Conservation (phyloP, 2,797 vertebrate genomes). For the Pseudochaenichthys georgianus region DNA sequence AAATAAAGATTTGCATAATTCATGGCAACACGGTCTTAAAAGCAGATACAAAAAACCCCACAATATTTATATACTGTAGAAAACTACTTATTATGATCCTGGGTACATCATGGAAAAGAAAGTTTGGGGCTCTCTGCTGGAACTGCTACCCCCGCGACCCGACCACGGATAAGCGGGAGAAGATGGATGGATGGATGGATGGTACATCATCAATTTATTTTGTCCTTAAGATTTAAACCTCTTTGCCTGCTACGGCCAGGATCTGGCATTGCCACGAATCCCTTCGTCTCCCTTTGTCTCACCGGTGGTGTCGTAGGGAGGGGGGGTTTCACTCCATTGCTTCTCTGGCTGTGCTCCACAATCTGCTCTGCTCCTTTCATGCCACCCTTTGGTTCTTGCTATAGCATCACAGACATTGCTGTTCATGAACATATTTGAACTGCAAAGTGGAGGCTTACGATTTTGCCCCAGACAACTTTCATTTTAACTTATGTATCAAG, state of each 20-base stretch:
- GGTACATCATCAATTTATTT: slow-evolving; percentile 17
- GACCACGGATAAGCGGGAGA: no score
- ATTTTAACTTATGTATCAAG: slow-evolving; percentile 18
- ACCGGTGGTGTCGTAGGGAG: slow-evolving; percentile 25
- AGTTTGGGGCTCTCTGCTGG: no score
- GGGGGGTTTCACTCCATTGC: slow-evolving; percentile 81
- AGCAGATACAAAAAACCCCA: no score
- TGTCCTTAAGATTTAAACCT: slow-evolving; percentile 18
- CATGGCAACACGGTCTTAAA: neutral
- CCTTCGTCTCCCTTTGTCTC: slow-evolving; percentile 45
- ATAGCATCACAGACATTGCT: slow-evolving; percentile 2
- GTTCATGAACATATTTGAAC: slow-evolving; percentile 16
- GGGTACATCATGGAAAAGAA: no score
- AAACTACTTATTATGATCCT: neutral
- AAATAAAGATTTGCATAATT: slow-evolving; percentile 1
- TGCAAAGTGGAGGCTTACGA: neutral
- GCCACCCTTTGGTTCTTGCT: slow-evolving; percentile 17
- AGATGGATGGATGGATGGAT: no score
- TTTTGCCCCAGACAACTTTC: slow-evolving; percentile 21
- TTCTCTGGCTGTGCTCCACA: slow-evolving; percentile 41
- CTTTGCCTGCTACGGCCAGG: slow-evolving; percentile 28
- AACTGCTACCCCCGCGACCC: no score
- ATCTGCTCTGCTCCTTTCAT: slow-evolving; percentile 25
- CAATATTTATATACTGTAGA: neutral
- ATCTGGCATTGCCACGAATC: slow-evolving; percentile 35